Evolutionary conservation across 1,140 invertebrate genomes (phyloP).

Genomic region (Prorops nasuta): DNA sequence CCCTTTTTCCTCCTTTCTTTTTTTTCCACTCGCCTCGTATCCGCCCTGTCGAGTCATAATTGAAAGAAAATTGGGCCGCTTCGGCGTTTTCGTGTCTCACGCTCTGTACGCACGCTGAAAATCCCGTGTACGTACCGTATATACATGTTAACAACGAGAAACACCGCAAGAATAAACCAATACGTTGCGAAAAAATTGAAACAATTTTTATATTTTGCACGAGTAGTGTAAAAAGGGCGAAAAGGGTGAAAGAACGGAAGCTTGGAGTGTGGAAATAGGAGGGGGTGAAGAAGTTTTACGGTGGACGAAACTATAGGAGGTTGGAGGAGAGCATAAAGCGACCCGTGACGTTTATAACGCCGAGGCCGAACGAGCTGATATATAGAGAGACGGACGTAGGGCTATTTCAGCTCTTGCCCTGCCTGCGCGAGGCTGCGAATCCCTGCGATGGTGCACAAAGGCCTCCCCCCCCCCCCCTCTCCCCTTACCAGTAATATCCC

Average conservation of each 20-base stretch:
- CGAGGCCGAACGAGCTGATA: background rate
- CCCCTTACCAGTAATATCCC: conserved; percentile 8
- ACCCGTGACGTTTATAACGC: conserved; percentile 22
- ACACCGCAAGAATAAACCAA: too few species aligned
- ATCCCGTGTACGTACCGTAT: too few species aligned
- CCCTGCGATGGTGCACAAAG: too few species aligned
- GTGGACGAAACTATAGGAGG: background rate
- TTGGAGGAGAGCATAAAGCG: conserved; percentile 15
- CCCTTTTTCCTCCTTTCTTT: conserved; percentile 26
- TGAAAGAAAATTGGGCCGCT: conserved; percentile 32
- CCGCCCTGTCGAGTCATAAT: conserved; percentile 25
- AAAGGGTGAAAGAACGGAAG: too few species aligned
- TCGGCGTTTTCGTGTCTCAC: too few species aligned
- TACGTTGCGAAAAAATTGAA: too few species aligned
- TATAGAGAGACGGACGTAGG: background rate
- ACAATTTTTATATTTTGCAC: too few species aligned
- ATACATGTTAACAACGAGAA: too few species aligned
- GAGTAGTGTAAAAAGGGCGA: too few species aligned
- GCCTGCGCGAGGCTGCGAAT: background rate
- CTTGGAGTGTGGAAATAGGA: conserved; percentile 2
- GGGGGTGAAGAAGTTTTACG: background rate
- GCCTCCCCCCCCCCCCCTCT: background rate
- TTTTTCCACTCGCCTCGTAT: conserved; percentile 16
- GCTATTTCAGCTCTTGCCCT: too few species aligned
- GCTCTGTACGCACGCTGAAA: too few species aligned